Percentiles rank a stretch among this genome's conserved stretches.
phyloP scores from a whole-genome alignment of 2,797 vertebrate genomes.

The Sebastes matsubarae region DNA sequence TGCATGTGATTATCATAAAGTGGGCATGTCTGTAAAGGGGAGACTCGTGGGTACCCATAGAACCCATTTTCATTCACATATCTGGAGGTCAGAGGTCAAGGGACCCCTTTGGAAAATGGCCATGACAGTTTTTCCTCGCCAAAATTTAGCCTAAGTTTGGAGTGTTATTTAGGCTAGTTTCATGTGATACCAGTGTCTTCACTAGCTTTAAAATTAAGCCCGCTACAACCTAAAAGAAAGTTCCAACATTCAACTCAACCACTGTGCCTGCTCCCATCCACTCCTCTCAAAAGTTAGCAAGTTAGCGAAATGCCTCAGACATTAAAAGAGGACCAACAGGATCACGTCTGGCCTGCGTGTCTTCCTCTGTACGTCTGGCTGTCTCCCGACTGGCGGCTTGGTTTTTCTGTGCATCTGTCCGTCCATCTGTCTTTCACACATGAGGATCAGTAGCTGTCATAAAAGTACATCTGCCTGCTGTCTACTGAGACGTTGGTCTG shows the following conservation, averaged over 20 bases:
- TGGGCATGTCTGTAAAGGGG: too few relatives aligned
- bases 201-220: too few relatives aligned
- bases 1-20: too few relatives aligned
- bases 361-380: slow-evolving; percentile 7
- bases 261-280: background rate
- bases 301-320: background rate
- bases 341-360: slow-evolving; percentile 8
- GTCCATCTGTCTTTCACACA: slow-evolving; percentile 37
- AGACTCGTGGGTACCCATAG: too few relatives aligned
- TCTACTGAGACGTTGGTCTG: slow-evolving; percentile 9
- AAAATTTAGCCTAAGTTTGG: too few relatives aligned
- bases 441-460: slow-evolving; percentile 38
- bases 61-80: too few relatives aligned
- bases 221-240: background rate
- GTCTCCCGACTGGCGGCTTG: slow-evolving; percentile 9
- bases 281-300: background rate
- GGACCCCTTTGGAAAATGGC: too few relatives aligned
- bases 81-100: too few relatives aligned
- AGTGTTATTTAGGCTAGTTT: too few relatives aligned
- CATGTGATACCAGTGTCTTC: too few relatives aligned
- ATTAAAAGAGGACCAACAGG: background rate
- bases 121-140: too few relatives aligned
- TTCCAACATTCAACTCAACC: background rate
- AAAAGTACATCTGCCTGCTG: slow-evolving; percentile 36
- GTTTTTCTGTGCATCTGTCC: slow-evolving; percentile 31